These are phyloP conservation scores for Oscheius sp. DNA, from an alignment of 1,140 invertebrate species.

Conservation along the genomic window DNA sequence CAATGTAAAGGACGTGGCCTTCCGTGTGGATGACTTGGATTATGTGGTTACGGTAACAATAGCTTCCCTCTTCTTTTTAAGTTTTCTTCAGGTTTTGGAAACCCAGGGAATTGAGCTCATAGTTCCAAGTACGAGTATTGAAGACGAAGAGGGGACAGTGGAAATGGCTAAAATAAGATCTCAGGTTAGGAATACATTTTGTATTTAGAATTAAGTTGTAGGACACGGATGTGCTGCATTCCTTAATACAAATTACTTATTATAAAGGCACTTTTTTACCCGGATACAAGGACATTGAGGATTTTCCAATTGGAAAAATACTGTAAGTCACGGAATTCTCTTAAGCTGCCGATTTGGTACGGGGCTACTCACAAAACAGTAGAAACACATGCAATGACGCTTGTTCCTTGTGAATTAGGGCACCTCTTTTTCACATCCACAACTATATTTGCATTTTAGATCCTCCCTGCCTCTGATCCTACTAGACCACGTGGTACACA, in stretches of 20 bases:
- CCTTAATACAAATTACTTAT: slow-evolving; percentile 81
- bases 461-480: slow-evolving; percentile 47
- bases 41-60: slow-evolving; percentile 72
- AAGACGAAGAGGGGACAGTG: slow-evolving; percentile 77
- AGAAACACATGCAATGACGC: background rate
- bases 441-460: slow-evolving; percentile 68
- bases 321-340: slow-evolving; percentile 39
- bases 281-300: slow-evolving; percentile 39
- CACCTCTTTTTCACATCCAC: background rate
- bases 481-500: slow-evolving; percentile 95
- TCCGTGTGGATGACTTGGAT: slow-evolving; percentile 86
- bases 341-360: no score
- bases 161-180: slow-evolving; percentile 79
- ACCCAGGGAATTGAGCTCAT: background rate
- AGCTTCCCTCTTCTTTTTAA: background rate
- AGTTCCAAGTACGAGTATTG: slow-evolving; percentile 67
- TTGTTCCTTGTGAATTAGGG: slow-evolving; percentile 17
- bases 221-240: slow-evolving; percentile 94
- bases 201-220: slow-evolving; percentile 11
- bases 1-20: slow-evolving; percentile 91
- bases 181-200: slow-evolving; percentile 5
- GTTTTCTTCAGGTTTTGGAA: background rate
- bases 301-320: slow-evolving; percentile 26
- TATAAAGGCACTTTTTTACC: slow-evolving; percentile 87
- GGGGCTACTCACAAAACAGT: no score